Conservation (phyloP, 2,797 vertebrate genomes). For the Heteromormyrus szaboi region DNA sequence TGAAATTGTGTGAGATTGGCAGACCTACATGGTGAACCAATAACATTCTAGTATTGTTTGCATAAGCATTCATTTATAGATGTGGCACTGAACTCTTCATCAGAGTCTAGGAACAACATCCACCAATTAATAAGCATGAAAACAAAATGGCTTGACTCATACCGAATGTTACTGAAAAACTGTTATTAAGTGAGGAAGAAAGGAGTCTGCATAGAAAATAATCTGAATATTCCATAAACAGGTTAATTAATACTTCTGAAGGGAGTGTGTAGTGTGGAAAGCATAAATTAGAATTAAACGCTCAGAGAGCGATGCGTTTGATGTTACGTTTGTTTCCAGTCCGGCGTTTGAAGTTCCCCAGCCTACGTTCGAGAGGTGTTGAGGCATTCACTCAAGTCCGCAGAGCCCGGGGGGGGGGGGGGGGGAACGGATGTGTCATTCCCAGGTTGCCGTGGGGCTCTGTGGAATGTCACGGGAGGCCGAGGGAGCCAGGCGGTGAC, state of each 20-base stretch:
- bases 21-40: background rate
- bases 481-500: background rate
- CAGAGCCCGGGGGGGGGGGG: background rate
- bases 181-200: background rate
- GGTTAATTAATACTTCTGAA: conserved; percentile 5
- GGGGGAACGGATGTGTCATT: background rate
- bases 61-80: background rate
- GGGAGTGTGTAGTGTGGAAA: background rate
- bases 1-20: background rate
- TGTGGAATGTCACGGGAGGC: background rate
- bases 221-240: background rate
- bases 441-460: background rate
- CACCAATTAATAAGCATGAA: background rate
- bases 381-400: background rate
- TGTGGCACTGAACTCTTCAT: background rate
- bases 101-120: background rate
- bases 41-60: background rate
- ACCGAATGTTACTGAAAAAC: background rate
- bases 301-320: background rate
- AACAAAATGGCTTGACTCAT: background rate
- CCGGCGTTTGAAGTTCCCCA: background rate
- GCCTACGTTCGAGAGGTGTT: background rate
- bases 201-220: background rate
- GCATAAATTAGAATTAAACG: background rate
- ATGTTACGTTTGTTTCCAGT: background rate